Percentiles rank a stretch among this genome's conserved stretches.
Evolutionary conservation across 2,888 invertebrate species (phyloP).

Genomic region (Maniola hyperantus): DNA sequence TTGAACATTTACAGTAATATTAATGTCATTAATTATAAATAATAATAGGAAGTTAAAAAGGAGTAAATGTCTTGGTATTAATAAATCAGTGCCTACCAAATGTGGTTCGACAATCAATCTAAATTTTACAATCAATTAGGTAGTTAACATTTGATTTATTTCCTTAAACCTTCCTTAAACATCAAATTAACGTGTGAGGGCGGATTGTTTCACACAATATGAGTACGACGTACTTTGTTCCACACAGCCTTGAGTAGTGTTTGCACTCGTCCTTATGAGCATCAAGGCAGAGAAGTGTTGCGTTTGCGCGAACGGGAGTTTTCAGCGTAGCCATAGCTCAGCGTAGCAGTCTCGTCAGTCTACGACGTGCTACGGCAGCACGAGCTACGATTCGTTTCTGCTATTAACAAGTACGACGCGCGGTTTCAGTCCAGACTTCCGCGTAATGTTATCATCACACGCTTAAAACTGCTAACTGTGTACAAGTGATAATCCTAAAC

Average conservation of each 20-base stretch:
- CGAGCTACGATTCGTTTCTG: slow-evolving; percentile 32
- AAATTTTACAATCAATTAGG: slow-evolving; percentile 2
- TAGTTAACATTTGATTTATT: slow-evolving; percentile 1
- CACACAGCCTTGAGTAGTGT: slow-evolving; percentile 30
- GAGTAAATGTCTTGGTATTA: no score
- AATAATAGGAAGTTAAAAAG: no score
- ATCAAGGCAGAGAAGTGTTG: slow-evolving; percentile 49
- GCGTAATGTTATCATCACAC: slow-evolving; percentile 62
- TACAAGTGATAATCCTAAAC: slow-evolving; percentile 69
- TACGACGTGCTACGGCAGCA: slow-evolving; percentile 51
- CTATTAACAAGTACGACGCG: background rate
- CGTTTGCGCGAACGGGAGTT: slow-evolving; percentile 70
- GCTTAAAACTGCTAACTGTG: slow-evolving; percentile 68
- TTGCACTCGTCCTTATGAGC: slow-evolving; percentile 38
- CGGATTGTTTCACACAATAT: background rate
- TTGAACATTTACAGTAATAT: no score
- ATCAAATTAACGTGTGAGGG: slow-evolving; percentile 6
- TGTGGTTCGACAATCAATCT: background rate
- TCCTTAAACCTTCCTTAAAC: no score
- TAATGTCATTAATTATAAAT: no score
- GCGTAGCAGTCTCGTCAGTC: slow-evolving; percentile 61
- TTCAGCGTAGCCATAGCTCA: slow-evolving; percentile 55
- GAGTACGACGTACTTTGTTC: slow-evolving; percentile 6
- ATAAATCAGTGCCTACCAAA: no score
- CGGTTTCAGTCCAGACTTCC: slow-evolving; percentile 26